Evolutionary conservation across 2,888 invertebrate genomes (phyloP).

Genomic region (Ametastegia equiseti): DNA sequence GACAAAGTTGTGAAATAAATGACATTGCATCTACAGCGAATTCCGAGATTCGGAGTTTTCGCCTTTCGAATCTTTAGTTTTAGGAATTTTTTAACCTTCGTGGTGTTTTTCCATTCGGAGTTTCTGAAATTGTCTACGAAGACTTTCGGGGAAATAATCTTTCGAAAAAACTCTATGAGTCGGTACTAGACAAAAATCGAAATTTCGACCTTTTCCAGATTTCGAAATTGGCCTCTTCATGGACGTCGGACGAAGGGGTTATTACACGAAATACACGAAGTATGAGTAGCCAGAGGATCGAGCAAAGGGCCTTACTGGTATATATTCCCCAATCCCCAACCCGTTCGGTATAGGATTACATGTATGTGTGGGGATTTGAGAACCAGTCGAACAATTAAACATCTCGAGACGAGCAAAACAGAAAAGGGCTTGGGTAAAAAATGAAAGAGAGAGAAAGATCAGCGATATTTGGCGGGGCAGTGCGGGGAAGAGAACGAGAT

Average conservation of each 20-base stretch:
- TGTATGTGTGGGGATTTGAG: constrained; percentile 60
- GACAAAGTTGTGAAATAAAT: no score
- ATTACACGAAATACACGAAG: background rate
- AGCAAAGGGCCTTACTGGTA: constrained; percentile 13
- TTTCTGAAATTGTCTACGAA: no score
- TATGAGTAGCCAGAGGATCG: constrained; percentile 32
- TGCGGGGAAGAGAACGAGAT: constrained; percentile 25
- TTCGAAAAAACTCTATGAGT: no score
- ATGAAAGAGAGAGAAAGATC: constrained; percentile 33
- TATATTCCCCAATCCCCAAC: background rate
- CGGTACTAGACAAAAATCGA: no score
- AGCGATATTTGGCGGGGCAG: constrained; percentile 5
- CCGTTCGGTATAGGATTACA: background rate
- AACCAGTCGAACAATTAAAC: constrained; percentile 69
- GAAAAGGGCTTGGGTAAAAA: constrained; percentile 50
- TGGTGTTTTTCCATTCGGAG: no score
- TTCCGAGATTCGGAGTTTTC: no score
- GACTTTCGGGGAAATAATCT: no score
- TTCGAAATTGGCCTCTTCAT: no score
- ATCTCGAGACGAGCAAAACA: constrained; percentile 59
- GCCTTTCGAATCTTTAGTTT: no score
- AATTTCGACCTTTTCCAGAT: no score
- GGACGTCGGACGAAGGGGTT: background rate
- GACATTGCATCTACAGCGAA: no score
- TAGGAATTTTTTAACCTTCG: no score